Percentiles rank a stretch among this genome's conserved stretches.
These are phyloP conservation scores for Apis dorsata DNA, from an alignment of 1,140 invertebrate genomes.

Conservation along the genomic window DNA sequence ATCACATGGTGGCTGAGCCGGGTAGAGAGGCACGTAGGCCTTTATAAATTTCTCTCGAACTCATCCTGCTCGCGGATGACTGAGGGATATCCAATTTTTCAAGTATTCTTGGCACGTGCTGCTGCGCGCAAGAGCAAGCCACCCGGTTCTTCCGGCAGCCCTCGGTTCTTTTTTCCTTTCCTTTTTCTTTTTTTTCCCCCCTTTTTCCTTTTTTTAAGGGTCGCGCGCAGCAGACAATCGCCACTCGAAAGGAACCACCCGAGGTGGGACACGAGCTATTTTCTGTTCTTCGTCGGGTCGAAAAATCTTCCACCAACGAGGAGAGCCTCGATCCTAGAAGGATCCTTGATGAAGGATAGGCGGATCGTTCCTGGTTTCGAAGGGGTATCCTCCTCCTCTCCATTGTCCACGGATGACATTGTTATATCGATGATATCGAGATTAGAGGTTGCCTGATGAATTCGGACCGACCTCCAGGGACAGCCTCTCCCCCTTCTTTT, in stretches of 20 bases:
- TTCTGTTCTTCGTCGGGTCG: background rate
- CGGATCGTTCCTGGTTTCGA: background rate
- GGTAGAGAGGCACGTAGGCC: slow-evolving; percentile 71
- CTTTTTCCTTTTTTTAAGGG: slow-evolving; percentile 5
- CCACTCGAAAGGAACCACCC: slow-evolving; percentile 53
- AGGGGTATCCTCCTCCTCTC: background rate
- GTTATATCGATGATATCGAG: slow-evolving; percentile 73
- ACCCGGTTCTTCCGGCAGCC: background rate
- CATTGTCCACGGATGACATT: slow-evolving; percentile 70
- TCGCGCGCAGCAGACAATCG: slow-evolving; percentile 63
- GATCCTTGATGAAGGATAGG: background rate
- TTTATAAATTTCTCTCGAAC: slow-evolving; percentile 77
- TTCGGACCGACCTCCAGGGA: slow-evolving; percentile 55
- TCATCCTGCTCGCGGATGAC: slow-evolving; percentile 45
- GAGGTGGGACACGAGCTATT: slow-evolving; percentile 27
- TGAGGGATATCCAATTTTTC: slow-evolving; percentile 65
- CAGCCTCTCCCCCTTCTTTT: slow-evolving; percentile 14
- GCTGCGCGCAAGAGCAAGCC: slow-evolving; percentile 45
- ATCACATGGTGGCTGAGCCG: slow-evolving; percentile 59
- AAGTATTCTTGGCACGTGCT: slow-evolving; percentile 72
- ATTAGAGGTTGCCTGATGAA: slow-evolving; percentile 71
- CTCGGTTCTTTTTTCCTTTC: background rate
- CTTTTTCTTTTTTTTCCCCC: too few relatives aligned
- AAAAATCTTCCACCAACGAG: background rate
- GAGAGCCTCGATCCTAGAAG: background rate